Percentiles rank a stretch among this genome's conserved stretches.
Evolutionary conservation across 2,113 vertebrate genomes (phyloP).

Genomic region (Toxotes chatareus): DNA sequence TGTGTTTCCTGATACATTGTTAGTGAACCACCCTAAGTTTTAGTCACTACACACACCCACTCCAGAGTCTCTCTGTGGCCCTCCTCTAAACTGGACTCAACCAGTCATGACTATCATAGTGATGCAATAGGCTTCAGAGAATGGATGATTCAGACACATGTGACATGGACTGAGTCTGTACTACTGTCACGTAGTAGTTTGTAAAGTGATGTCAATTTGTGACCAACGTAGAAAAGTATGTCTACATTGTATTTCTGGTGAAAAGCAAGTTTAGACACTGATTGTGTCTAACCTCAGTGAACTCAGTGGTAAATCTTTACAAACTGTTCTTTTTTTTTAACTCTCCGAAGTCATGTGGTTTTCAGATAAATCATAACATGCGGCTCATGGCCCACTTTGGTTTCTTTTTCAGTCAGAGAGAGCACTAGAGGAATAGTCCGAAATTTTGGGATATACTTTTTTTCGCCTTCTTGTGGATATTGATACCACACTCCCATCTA

Average conservation of each 20-base stretch:
- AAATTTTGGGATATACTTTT: background rate
- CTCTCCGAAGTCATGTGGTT: background rate
- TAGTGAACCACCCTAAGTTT: background rate
- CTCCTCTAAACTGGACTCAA: constrained; percentile 23
- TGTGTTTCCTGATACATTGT: constrained; percentile 14
- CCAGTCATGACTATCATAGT: constrained; percentile 33
- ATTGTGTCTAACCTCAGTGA: background rate
- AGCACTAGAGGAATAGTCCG: background rate
- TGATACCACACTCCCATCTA: background rate
- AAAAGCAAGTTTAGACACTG: background rate
- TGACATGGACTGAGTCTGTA: constrained; percentile 48
- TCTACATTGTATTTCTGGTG: background rate
- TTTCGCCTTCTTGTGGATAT: background rate
- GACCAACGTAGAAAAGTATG: background rate
- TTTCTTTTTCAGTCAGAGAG: background rate
- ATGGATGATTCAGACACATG: constrained; percentile 73
- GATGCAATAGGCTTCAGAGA: constrained; percentile 66
- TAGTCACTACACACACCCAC: constrained; percentile 18
- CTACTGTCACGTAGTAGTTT: constrained; percentile 58
- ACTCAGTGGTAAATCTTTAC: constrained; percentile 6
- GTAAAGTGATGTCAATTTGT: background rate
- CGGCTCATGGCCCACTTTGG: background rate
- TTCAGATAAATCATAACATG: constrained; percentile 21
- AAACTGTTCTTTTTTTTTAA: background rate
- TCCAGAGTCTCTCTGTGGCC: constrained; percentile 12